Evolutionary conservation across 2,113 vertebrate species (phyloP).

Genomic region (Antigone vipio): DNA sequence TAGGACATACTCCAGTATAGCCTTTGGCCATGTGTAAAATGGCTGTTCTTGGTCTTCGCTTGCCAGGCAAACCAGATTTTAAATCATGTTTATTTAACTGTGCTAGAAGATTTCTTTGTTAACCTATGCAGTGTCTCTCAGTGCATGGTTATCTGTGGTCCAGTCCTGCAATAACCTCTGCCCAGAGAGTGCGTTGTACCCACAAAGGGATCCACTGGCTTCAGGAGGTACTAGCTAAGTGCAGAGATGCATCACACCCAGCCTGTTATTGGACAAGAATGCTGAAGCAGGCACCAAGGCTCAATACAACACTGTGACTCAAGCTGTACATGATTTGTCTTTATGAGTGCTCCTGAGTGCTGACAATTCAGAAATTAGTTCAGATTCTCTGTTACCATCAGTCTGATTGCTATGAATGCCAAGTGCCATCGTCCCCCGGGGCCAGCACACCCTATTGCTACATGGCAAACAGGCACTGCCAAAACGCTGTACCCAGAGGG

Average conservation of each 20-base stretch:
- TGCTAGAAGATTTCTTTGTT: not conserved
- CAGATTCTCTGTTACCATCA: not conserved
- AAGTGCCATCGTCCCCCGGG: not conserved
- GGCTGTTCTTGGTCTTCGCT: not conserved
- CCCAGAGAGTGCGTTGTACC: not conserved
- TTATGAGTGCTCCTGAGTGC: not conserved
- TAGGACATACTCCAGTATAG: not conserved
- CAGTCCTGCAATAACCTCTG: not conserved
- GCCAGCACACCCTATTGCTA: not conserved
- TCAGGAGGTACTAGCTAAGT: not conserved
- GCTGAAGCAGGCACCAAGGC: not conserved
- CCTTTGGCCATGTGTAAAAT: not conserved
- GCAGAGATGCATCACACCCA: not conserved
- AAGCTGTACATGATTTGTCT: not conserved
- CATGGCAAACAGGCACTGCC: not conserved
- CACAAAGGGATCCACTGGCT: not conserved
- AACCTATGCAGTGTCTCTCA: not conserved
- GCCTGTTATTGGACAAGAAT: not conserved
- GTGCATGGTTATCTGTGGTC: not conserved
- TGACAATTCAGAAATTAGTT: not conserved
- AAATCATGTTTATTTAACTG: not conserved
- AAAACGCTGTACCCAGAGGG: not conserved
- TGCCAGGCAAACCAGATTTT: not conserved
- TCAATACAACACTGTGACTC: not conserved
- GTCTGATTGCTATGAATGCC: not conserved